Evolutionary conservation across 1,140 invertebrate genomes (phyloP).

Genomic region (Argopecten irradians): DNA sequence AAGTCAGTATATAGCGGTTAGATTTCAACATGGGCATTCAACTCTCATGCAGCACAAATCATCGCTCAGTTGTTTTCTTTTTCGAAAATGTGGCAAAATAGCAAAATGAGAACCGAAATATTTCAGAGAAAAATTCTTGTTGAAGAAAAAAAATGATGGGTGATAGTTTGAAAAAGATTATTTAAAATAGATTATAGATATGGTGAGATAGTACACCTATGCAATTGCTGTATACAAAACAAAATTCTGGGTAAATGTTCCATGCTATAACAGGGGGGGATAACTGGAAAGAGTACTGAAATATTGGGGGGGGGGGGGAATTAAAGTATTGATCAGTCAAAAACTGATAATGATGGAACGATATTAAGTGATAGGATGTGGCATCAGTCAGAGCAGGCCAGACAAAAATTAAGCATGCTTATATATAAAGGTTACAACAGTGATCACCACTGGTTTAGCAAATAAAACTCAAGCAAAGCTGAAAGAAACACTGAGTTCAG

Average conservation of each 20-base stretch:
- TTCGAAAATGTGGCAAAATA: neutral
- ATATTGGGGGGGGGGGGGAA: too few relatives aligned
- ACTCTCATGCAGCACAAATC: constrained; percentile 15
- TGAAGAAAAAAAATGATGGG: too few relatives aligned
- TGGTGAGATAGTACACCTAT: too few relatives aligned
- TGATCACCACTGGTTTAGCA: neutral
- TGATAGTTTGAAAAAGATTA: too few relatives aligned
- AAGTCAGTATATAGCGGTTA: constrained; percentile 16
- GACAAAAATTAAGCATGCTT: constrained; percentile 9
- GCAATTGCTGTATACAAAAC: too few relatives aligned
- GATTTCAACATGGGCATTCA: neutral
- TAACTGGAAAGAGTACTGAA: too few relatives aligned
- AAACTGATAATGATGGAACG: neutral
- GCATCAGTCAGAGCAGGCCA: neutral
- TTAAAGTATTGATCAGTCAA: too few relatives aligned
- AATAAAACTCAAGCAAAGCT: constrained; percentile 17
- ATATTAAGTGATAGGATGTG: neutral
- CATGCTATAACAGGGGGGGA: neutral
- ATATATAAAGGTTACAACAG: neutral
- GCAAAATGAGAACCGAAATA: neutral
- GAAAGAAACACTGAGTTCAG: neutral
- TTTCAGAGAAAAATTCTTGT: too few relatives aligned
- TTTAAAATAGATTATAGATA: too few relatives aligned
- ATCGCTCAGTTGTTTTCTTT: neutral
- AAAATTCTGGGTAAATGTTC: neutral